Evolutionary conservation across 2,888 invertebrate species (phyloP).

Genomic region (Meteorus cinctellus): DNA sequence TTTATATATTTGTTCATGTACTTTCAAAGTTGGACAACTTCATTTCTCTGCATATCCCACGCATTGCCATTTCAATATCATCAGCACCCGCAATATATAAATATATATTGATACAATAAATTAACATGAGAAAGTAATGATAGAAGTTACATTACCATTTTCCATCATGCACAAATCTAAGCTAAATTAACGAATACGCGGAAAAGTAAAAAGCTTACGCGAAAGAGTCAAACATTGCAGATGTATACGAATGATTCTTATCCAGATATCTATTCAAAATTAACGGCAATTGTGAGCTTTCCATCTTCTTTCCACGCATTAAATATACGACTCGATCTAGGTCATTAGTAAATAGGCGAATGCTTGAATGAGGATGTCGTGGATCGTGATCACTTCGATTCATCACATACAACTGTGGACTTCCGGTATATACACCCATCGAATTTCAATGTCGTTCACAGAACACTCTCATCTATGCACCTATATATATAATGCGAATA

Average conservation of each 20-base stretch:
- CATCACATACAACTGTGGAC: neutral
- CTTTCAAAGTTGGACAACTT: neutral
- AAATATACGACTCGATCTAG: no score
- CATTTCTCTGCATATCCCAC: neutral
- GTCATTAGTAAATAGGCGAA: neutral
- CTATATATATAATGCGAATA: neutral
- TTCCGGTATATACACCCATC: constrained; percentile 45
- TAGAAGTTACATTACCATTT: neutral
- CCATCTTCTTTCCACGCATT: no score
- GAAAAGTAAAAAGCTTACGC: neutral
- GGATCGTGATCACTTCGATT: constrained; percentile 10
- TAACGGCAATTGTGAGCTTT: no score
- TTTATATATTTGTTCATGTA: constrained; percentile 4
- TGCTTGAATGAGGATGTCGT: neutral
- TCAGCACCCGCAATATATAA: neutral
- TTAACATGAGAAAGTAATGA: neutral
- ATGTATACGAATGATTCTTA: no score
- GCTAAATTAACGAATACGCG: neutral
- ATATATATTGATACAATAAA: neutral
- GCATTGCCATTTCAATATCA: neutral
- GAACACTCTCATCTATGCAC: constrained; percentile 6
- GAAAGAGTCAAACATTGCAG: no score
- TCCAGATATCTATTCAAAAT: neutral
- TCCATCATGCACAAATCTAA: neutral
- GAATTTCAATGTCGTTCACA: constrained; percentile 54